Evolutionary conservation across 1,140 invertebrate genomes (phyloP).

Genomic region (Mactra quadrangularis): DNA sequence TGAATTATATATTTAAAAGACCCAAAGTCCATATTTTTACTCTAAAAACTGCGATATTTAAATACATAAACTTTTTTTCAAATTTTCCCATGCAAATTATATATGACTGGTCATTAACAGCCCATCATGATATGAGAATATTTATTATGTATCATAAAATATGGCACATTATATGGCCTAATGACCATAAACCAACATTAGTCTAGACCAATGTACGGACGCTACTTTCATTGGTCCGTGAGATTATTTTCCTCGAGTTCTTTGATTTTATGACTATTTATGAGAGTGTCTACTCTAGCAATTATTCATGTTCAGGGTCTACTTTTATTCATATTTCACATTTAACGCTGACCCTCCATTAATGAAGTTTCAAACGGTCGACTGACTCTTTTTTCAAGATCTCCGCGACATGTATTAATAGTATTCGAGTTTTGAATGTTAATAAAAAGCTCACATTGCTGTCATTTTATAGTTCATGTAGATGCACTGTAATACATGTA

Average conservation of each 20-base stretch:
- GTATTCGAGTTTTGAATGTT: too few species aligned
- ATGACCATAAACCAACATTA: conserved; percentile 22
- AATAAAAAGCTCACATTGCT: too few species aligned
- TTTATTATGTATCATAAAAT: conserved; percentile 15
- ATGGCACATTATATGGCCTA: conserved; percentile 6
- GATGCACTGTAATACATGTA: too few species aligned
- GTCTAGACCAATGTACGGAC: background rate
- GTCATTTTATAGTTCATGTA: too few species aligned
- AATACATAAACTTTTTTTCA: too few species aligned
- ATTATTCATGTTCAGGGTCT: conserved; percentile 10
- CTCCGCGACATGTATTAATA: too few species aligned
- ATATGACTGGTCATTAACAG: background rate
- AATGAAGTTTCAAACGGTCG: background rate
- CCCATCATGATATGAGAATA: background rate
- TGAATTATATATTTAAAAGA: too few species aligned
- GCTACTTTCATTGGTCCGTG: too few species aligned
- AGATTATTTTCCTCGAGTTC: too few species aligned
- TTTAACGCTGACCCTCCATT: background rate
- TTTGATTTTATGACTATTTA: conserved; percentile 10
- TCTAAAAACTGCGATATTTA: too few species aligned
- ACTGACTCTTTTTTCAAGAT: too few species aligned
- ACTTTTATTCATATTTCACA: conserved; percentile 3
- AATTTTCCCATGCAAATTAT: conserved; percentile 8
- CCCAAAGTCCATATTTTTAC: too few species aligned
- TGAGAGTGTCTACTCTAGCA: background rate